Conservation (phyloP, 2,797 vertebrate species). For the Meriones psammophilus region DNA sequence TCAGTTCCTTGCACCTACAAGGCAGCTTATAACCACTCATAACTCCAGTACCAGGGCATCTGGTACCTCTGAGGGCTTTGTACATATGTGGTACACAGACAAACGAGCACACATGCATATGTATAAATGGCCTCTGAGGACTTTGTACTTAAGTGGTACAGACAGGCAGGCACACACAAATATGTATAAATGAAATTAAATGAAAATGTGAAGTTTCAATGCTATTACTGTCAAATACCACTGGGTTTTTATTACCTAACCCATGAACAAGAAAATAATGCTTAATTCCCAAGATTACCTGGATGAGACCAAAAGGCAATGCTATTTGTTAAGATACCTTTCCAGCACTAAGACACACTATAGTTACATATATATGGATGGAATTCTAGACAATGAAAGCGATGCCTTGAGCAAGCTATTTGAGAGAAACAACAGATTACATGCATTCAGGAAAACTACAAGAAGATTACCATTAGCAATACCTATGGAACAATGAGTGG, state of each 20-base stretch:
- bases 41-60: not conserved
- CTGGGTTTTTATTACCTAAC: conserved; percentile 53
- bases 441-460: not conserved
- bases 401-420: conserved; percentile 1
- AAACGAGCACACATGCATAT: not conserved
- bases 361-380: not conserved
- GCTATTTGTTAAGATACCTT: conserved; percentile 49
- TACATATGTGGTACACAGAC: not conserved
- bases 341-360: conserved; percentile 46
- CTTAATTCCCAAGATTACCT: not conserved
- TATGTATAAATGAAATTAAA: not conserved
- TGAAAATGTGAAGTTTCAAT: not conserved
- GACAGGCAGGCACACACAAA: not conserved
- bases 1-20: not conserved
- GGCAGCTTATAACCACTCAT: not conserved
- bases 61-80: not conserved
- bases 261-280: conserved; percentile 46
- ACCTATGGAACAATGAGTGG: not conserved
- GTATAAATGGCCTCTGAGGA: not conserved
- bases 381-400: conserved; percentile 6
- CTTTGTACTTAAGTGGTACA: not conserved
- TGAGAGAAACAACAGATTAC: not conserved
- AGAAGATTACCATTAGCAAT: not conserved
- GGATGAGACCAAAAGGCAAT: not conserved
- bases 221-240: conserved; percentile 55